These are phyloP conservation scores for Plemyria rubiginata DNA, from an alignment of 2,888 invertebrate species.

Conservation along the genomic window DNA sequence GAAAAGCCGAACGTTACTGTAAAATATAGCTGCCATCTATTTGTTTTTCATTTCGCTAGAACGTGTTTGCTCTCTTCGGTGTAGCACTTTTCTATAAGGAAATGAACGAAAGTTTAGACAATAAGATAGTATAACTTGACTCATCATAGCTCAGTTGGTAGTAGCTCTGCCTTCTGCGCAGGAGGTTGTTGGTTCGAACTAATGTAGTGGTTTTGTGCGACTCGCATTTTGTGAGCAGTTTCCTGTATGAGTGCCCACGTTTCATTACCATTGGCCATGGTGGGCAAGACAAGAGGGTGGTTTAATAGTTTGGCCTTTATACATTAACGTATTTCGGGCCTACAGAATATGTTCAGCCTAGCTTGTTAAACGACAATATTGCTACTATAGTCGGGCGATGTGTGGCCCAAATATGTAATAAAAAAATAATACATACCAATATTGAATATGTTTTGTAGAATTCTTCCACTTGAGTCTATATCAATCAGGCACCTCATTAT, in stretches of 20 bases:
- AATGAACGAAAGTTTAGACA: slow-evolving; percentile 14
- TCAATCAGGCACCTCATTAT: slow-evolving; percentile 1
- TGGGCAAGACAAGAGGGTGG: too few relatives aligned
- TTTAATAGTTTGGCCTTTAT: too few relatives aligned
- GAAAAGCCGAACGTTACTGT: slow-evolving; percentile 20
- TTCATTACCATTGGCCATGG: too few relatives aligned
- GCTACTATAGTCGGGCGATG: background rate
- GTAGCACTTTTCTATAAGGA: slow-evolving; percentile 29
- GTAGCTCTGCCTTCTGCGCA: too few relatives aligned
- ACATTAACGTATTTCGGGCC: too few relatives aligned
- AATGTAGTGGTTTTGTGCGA: too few relatives aligned
- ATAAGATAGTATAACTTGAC: background rate
- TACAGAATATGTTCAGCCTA: too few relatives aligned
- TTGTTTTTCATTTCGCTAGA: slow-evolving; percentile 58
- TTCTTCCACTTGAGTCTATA: slow-evolving; percentile 1
- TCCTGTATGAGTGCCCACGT: too few relatives aligned
- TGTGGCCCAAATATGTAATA: background rate
- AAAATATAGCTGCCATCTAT: slow-evolving; percentile 38
- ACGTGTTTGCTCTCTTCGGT: slow-evolving; percentile 52
- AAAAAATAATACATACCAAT: background rate
- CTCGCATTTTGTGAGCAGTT: too few relatives aligned
- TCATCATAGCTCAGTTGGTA: too few relatives aligned
- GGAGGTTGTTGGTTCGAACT: too few relatives aligned
- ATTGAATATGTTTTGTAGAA: slow-evolving; percentile 2
- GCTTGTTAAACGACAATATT: too few relatives aligned